Conservation (phyloP, 2,113 vertebrate species). For the Gavialis gangeticus region DNA sequence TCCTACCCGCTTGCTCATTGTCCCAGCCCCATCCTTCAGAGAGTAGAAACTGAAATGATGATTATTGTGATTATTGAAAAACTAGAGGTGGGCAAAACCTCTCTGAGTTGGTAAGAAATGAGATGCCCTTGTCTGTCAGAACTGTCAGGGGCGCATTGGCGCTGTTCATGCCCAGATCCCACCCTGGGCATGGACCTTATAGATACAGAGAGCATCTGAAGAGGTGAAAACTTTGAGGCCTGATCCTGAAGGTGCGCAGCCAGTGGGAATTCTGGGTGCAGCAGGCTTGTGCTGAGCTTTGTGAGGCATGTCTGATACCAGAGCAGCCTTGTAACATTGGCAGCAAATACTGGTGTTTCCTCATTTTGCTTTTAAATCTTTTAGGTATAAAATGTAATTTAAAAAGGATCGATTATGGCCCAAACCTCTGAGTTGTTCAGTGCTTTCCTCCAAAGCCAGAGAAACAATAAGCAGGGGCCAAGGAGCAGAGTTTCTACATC, state of each 20-base stretch:
- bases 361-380: not conserved
- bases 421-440: not conserved
- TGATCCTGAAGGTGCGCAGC: conserved; percentile 6
- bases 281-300: not conserved
- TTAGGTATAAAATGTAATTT: not conserved
- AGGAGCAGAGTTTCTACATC: no score
- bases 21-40: not conserved
- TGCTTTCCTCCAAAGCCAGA: not conserved
- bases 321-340: not conserved
- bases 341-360: not conserved
- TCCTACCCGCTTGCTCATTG: conserved; percentile 23
- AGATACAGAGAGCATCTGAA: not conserved
- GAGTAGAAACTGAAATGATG: not conserved
- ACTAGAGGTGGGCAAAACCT: conserved; percentile 10
- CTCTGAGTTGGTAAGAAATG: not conserved
- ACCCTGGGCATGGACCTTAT: not conserved
- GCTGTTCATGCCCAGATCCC: not conserved
- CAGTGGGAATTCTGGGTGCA: not conserved
- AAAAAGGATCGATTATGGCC: not conserved
- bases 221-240: conserved; percentile 8
- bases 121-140: not conserved
- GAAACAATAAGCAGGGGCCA: not conserved
- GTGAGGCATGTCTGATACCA: not conserved
- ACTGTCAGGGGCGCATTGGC: not conserved
- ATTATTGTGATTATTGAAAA: not conserved